Base-by-base conservation (phyloP, 2,888 invertebrate genomes). In the Sisyra nigra region DNA sequence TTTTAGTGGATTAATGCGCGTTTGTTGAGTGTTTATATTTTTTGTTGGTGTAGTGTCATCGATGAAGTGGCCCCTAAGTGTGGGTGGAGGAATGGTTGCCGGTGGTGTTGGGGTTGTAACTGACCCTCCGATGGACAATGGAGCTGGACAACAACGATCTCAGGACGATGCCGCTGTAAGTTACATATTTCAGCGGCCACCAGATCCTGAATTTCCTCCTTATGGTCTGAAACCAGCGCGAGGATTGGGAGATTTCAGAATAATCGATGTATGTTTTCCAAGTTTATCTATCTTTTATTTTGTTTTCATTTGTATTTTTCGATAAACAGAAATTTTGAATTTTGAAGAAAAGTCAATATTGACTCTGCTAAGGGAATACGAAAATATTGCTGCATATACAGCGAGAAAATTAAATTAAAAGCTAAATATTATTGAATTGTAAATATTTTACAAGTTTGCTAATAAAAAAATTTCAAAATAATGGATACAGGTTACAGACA, bases 151-250 rank as follows among this genome's bases (percentile, higher is more conserved):
- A 62, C 72, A 71, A 64, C 76, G 80, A 56, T 69, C 81, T 49
- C 85, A 85, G 65, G 91, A 92, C 63, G 92, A 92, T 71, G 88
- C 88, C 49, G 81, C 84, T 62, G 91, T 91, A 52, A 86, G 89
- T 56, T 93, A 93, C 63, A 86, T 89, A 52, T 93, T 87, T 61
- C 88, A 88, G 60, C 65, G 83, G 51, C 80, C 81, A 48, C 80
- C 82, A 50, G 88, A 89, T 59, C 76, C 78, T 44, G 88, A 89
- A 59, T 77, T 87, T 59, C 72, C 77, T 48, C 70, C 77, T 49
- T 67, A 78, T 66, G 78, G 77, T 48, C 76, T 77, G 40, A 85
- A 85, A 62, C 71, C 71, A 52, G 75, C 80, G 53, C 76, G 83
- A 52, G 83, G 87, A 31, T 74, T 86, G 47, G 88, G 86, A 47